Percentiles rank a stretch among this genome's conserved stretches.
These are phyloP conservation scores for Habropoda laboriosa DNA, from an alignment of 1,140 invertebrate genomes.

Conservation along the genomic window DNA sequence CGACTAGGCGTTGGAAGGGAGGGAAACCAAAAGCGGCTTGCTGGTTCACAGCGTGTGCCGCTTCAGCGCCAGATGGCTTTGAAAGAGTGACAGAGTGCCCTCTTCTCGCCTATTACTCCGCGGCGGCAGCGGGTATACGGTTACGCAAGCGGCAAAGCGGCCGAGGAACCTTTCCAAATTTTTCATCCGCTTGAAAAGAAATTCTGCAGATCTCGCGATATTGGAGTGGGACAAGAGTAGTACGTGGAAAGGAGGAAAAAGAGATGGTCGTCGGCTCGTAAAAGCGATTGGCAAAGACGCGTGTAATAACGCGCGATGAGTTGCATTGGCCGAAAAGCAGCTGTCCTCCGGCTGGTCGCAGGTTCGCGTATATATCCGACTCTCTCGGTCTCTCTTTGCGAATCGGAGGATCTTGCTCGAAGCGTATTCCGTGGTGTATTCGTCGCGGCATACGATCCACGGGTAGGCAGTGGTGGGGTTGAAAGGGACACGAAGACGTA, in stretches of 20 bases:
- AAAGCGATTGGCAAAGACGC: conserved; percentile 57
- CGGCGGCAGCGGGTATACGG: conserved; percentile 34
- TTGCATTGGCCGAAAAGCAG: conserved; percentile 60
- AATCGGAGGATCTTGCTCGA: conserved; percentile 53
- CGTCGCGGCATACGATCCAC: conserved; percentile 30
- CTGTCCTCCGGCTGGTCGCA: conserved; percentile 10
- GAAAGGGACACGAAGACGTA: conserved; percentile 58
- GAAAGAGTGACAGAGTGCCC: conserved; percentile 45
- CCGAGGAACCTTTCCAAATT: conserved; percentile 22
- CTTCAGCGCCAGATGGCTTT: conserved; percentile 70
- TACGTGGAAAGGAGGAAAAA: neutral
- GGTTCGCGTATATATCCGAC: conserved; percentile 6
- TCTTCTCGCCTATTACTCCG: conserved; percentile 38
- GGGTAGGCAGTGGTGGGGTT: conserved; percentile 40
- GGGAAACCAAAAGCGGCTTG: conserved; percentile 33
- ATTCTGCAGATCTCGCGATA: no score
- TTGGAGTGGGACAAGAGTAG: neutral
- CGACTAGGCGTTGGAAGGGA: conserved; percentile 13
- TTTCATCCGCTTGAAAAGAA: no score
- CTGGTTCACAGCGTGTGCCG: conserved; percentile 70
- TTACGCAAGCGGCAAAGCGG: conserved; percentile 30
- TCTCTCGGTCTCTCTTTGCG: conserved; percentile 25
- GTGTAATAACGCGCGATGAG: conserved; percentile 61
- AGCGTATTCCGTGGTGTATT: conserved; percentile 36
- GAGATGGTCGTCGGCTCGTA: conserved; percentile 8